Base-by-base conservation (phyloP, 2,113 vertebrate genomes). In the Macroglossus sobrinus region DNA sequence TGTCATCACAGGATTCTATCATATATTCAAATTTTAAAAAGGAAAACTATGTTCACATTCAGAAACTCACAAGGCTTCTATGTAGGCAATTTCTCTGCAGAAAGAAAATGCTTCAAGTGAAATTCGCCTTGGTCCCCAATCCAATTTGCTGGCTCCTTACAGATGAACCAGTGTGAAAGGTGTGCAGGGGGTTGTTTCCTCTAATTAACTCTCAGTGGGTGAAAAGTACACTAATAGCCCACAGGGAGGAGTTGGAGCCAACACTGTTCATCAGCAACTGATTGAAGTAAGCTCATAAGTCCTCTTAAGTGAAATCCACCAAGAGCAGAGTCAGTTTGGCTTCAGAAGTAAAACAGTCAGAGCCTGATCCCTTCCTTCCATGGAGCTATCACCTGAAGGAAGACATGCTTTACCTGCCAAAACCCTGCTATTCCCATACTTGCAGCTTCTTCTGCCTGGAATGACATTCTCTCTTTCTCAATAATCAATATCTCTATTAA, bases 131-230 rank as follows among this genome's bases (percentile, higher is more conserved):
- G 72, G 59, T 92, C 69, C 90, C 91, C 9, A 35, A 72, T 40
- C 69, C 96, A 97, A 96, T 98, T 96, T 97, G 90, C 76, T 63
- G 69, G 92, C 66, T 92, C 84, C 97, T 84, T 45, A 47, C 26
- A 92, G 86, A 97, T 72, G 75, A 72, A 50, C 47, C 84, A 24
- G 38, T 47, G 55, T 71, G 30, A 86, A 55, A 90, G 94, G 18
- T 55, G 55, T 47, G 35, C 7, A 30, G 53, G n/a, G 30, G 43
- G 11, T 61, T 84, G 33, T 55, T 61, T 85, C 40, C 59, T 50
- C 64, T 94, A 92, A 93, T 97, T 92, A 94, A 94, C 66, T 96
- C 94, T 72, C 80, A 80, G 21, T 15, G 79, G 90, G 69, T 80
- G 50, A 90, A 84, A 84, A 93, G 79, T 45, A 68, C 69, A 78